Conservation (phyloP, 2,113 vertebrate species). For the Gulo gulo region DNA sequence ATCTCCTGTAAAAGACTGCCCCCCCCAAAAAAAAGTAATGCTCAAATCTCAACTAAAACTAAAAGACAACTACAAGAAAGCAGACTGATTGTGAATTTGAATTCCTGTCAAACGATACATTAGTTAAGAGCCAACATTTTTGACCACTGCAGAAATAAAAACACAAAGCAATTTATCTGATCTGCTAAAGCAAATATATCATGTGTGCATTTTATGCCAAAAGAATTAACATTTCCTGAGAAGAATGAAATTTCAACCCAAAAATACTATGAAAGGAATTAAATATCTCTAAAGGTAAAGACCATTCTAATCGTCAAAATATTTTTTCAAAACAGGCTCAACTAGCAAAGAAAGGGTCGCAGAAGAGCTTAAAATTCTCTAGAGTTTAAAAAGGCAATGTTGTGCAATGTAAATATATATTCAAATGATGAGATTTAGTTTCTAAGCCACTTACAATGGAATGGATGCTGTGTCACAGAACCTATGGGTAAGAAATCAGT, state of each 20-base stretch:
- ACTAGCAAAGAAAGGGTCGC: constrained; percentile 26
- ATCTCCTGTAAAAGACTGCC: neutral
- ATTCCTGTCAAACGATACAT: constrained; percentile 73
- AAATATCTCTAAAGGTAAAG: constrained; percentile 70
- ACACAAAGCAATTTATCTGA: neutral
- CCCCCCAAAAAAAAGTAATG: neutral
- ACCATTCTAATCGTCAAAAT: constrained; percentile 53
- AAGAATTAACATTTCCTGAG: constrained; percentile 65
- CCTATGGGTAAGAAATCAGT: neutral
- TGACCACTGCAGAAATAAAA: constrained; percentile 14
- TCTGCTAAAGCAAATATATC: constrained; percentile 58
- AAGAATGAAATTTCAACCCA: constrained; percentile 46
- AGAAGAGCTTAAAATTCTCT: constrained; percentile 11
- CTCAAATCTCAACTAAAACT: constrained; percentile 12
- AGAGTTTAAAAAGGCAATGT: constrained; percentile 27
- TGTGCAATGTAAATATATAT: constrained; percentile 21
- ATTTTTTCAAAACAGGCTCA: constrained; percentile 66
- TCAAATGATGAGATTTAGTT: constrained; percentile 21
- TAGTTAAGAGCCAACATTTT: constrained; percentile 61
- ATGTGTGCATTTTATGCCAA: constrained; percentile 30
- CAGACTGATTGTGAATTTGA: neutral
- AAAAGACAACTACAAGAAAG: neutral
- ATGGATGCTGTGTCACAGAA: neutral
- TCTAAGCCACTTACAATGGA: neutral
- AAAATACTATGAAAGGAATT: constrained; percentile 65